Evolutionary conservation across 92 coral and sea anemone species (phyloP).

Genomic region (Actinostola sp.): DNA sequence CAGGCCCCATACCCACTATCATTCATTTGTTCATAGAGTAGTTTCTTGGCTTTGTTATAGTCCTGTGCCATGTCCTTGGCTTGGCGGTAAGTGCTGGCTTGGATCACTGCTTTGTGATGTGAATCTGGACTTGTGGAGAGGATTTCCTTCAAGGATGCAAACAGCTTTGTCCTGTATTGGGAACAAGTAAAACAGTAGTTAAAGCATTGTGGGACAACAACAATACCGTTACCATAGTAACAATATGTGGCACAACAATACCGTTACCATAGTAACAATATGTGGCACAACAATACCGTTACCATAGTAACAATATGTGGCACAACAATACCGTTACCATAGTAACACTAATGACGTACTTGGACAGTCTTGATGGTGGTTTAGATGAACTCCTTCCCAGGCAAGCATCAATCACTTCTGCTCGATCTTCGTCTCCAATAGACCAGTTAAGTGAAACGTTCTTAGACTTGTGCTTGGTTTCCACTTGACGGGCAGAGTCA

Average conservation of each 20-base stretch:
- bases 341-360: slow-evolving; percentile 21
- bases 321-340: neutral
- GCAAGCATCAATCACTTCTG: slow-evolving; percentile 80
- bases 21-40: slow-evolving; percentile 62
- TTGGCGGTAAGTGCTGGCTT: slow-evolving; percentile 53
- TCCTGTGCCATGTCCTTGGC: slow-evolving; percentile 78
- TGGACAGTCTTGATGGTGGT: slow-evolving; percentile 61
- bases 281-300: neutral
- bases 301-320: neutral
- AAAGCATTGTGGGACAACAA: neutral
- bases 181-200: neutral
- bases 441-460: slow-evolving; percentile 78
- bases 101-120: slow-evolving; percentile 35
- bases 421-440: slow-evolving; percentile 56
- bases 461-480: slow-evolving; percentile 84
- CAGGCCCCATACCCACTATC: slow-evolving; percentile 71
- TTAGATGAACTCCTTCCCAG: slow-evolving; percentile 52
- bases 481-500: slow-evolving; percentile 68
- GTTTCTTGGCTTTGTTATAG: slow-evolving; percentile 68
- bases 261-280: neutral
- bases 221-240: neutral
- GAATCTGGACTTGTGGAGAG: slow-evolving; percentile 52
- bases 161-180: slow-evolving; percentile 46
- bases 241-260: neutral
- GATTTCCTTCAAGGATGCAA: slow-evolving; percentile 37